Conservation (phyloP, 2,113 vertebrate genomes). For the Silurus meridionalis region DNA sequence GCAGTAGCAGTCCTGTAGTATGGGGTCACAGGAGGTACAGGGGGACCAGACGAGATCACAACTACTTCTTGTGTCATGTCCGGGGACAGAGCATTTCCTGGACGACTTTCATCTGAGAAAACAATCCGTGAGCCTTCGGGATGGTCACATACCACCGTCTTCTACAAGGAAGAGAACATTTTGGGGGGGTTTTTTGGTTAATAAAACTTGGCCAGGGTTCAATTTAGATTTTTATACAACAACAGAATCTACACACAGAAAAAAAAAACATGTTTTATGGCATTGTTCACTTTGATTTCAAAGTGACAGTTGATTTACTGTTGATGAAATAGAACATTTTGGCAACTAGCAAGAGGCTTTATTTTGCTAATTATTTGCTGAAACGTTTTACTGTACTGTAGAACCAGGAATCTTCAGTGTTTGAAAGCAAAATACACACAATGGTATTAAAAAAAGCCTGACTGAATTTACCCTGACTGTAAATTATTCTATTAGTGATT, state of each 20-base stretch:
- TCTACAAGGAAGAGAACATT: constrained; percentile 52
- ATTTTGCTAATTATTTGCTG: neutral
- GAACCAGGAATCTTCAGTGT: too few relatives aligned
- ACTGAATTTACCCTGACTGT: neutral
- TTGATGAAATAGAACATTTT: too few relatives aligned
- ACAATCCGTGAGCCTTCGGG: constrained; percentile 64
- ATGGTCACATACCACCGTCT: constrained; percentile 54
- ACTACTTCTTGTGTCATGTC: constrained; percentile 67
- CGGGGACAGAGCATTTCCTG: constrained; percentile 51
- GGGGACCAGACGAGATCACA: constrained; percentile 72
- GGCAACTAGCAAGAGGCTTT: too few relatives aligned
- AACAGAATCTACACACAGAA: too few relatives aligned
- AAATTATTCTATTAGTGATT: neutral
- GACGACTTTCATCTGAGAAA: constrained; percentile 57
- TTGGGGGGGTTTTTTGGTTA: neutral
- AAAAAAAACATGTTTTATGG: too few relatives aligned
- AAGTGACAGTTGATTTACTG: too few relatives aligned
- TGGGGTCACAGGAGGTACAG: constrained; percentile 65
- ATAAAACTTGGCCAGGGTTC: neutral
- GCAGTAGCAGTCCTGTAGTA: constrained; percentile 34
- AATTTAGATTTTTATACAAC: neutral
- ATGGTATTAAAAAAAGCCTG: neutral
- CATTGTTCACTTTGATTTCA: too few relatives aligned
- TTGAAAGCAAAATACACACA: neutral
- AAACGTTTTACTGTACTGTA: neutral